Evolutionary conservation across 2,113 vertebrate genomes (phyloP).

Genomic region (Tychaedon coryphoeus): DNA sequence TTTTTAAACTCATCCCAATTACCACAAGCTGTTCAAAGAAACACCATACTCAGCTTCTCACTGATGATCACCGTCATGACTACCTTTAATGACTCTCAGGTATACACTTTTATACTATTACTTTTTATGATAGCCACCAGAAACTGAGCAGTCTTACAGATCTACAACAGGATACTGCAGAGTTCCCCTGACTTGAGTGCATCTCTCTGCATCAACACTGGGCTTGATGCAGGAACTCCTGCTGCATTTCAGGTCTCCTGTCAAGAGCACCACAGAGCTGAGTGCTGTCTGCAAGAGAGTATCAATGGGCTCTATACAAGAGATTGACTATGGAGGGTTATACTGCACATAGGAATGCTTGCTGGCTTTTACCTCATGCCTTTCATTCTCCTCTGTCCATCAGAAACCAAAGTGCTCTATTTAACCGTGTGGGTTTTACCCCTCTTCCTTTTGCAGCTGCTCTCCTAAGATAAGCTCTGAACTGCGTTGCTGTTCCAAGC

Average conservation of each 20-base stretch:
- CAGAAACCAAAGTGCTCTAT: neutral
- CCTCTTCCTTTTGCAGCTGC: neutral
- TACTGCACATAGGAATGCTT: neutral
- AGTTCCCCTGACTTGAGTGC: neutral
- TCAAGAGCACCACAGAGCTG: neutral
- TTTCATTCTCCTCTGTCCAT: neutral
- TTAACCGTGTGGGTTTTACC: neutral
- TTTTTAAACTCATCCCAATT: neutral
- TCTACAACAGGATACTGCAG: neutral
- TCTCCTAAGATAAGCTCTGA: neutral
- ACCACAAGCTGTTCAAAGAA: neutral
- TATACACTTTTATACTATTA: neutral
- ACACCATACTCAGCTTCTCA: neutral
- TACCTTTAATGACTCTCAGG: neutral
- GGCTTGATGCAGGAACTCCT: neutral
- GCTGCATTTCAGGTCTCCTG: neutral
- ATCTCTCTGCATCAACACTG: neutral
- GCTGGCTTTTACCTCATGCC: neutral
- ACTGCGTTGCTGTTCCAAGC: neutral
- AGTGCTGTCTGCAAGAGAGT: neutral
- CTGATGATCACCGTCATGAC: neutral
- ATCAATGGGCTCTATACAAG: neutral
- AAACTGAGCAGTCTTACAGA: accelerated
- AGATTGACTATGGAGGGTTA: neutral
- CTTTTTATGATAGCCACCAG: neutral